Percentiles rank a stretch among this genome's conserved stretches.
These are phyloP conservation scores for Lerema accius DNA, from an alignment of 1,140 invertebrate species.

Conservation along the genomic window DNA sequence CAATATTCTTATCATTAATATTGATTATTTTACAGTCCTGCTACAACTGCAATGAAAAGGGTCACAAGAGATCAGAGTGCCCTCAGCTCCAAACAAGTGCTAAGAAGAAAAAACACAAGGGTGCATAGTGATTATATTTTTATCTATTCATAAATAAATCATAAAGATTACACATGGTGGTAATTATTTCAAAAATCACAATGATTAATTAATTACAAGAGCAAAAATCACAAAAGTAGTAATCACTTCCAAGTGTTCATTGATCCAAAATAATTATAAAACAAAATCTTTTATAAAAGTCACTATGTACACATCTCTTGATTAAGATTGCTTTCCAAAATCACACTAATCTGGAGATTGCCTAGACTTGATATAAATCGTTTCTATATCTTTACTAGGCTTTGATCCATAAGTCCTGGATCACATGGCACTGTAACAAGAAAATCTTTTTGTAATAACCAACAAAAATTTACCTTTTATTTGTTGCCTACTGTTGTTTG, in stretches of 20 bases:
- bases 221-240: not conserved
- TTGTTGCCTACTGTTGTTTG: too few relatives aligned
- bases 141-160: constrained; percentile 22
- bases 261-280: constrained; percentile 3
- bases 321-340: not conserved
- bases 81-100: constrained; percentile 44
- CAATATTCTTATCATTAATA: too few relatives aligned
- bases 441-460: too few relatives aligned
- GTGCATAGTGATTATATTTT: constrained; percentile 3
- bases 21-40: constrained; percentile 74
- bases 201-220: constrained; percentile 7
- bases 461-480: too few relatives aligned
- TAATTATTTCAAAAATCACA: constrained; percentile 20
- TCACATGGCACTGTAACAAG: constrained; percentile 48
- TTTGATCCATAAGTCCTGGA: not conserved
- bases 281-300: not conserved
- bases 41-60: constrained; percentile 72
- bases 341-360: not conserved
- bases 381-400: too few relatives aligned
- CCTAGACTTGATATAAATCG: too few relatives aligned
- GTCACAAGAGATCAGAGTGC: constrained; percentile 73
- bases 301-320: not conserved
- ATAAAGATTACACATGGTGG: not conserved
- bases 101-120: constrained; percentile 53
- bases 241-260: not conserved